Evolutionary conservation across 1,140 invertebrate genomes (phyloP), one percentile per base, ranked within the genome.

Genomic region (Pemphigus obesinymphae): DNA sequence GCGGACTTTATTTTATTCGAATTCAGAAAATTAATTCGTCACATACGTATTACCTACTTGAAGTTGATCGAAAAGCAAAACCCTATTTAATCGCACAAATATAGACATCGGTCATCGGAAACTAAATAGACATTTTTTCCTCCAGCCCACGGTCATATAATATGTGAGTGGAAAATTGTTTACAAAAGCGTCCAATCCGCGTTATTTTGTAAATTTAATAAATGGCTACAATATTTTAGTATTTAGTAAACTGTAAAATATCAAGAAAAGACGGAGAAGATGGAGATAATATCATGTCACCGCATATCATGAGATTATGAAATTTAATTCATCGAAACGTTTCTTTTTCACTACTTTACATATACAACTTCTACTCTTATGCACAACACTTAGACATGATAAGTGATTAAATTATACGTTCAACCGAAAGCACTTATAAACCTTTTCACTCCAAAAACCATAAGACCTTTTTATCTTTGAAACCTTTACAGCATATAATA

Each of bases 381-480:
- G 37, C 31, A 31, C 23, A 26, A 70, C 40, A 15, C 66, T 43
- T 43, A 70, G 37, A 17, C 13, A n/a, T n/a, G n/a, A 26, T 26
- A 43, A 70, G 66, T 70, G 43, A 70, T 70, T 70, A 70, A 43
- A 70, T 70, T 70, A 23, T 43, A 70, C n/a, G 23, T 26, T 23
- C 6, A 40, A 0, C 3, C 6, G 1, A 66, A 23, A 37, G 20
- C 34, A 34, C 17, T 66, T 37, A 23, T 37, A 61, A 29, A 29
- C 23, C 13, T 61, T 29, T 61, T 29, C 1, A 1, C 26, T 31
- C 7, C 29, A 40, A 40, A 40, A 5, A 40, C 37, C 8, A 40
- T 40, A 40, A n/a, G n/a, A n/a, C n/a, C n/a, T 8, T 40, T 40
- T 3, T 40, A 40, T 8, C 3, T 40, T 40, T 40, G 37, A 40